Percentiles rank a stretch among this genome's conserved stretches.
Evolutionary conservation across 2,888 invertebrate species (phyloP).

Genomic region (Lysandra coridon): DNA sequence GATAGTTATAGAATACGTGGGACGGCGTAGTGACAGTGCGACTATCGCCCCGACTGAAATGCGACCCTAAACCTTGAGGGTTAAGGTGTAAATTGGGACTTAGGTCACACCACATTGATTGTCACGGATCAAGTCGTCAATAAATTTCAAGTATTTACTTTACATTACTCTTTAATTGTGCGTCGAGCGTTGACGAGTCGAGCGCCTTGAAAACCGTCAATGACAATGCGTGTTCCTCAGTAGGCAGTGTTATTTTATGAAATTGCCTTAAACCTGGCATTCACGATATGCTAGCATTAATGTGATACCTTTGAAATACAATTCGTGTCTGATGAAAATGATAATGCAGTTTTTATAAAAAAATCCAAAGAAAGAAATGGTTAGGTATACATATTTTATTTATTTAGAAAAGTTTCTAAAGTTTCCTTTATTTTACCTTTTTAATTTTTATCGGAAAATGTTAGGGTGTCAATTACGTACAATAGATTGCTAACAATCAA

Average conservation of each 20-base stretch:
- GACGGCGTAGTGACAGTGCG: constrained; percentile 51
- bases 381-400: too few relatives aligned
- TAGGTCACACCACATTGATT: constrained; percentile 53
- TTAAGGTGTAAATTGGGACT: constrained; percentile 31
- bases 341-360: background rate
- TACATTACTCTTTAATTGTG: constrained; percentile 54
- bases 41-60: constrained; percentile 44
- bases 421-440: too few relatives aligned
- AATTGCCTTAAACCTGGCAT: constrained; percentile 39
- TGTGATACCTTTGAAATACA: constrained; percentile 30
- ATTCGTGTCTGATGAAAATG: constrained; percentile 18
- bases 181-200: constrained; percentile 55
- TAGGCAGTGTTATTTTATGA: constrained; percentile 57
- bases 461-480: too few relatives aligned
- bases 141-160: constrained; percentile 75
- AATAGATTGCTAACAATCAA: too few relatives aligned
- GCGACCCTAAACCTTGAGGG: constrained; percentile 39
- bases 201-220: constrained; percentile 58
- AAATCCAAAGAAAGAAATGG: background rate
- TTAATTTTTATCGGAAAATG: too few relatives aligned
- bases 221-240: constrained; percentile 66
- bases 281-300: constrained; percentile 38
- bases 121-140: constrained; percentile 72
- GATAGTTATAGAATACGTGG: constrained; percentile 21
- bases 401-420: too few relatives aligned